A percentile compares a stretch with the other conserved stretches of the same genome.
These are phyloP conservation scores for Micropterix aruncella DNA, from an alignment of 2,888 invertebrate genomes.

Conservation along the genomic window DNA sequence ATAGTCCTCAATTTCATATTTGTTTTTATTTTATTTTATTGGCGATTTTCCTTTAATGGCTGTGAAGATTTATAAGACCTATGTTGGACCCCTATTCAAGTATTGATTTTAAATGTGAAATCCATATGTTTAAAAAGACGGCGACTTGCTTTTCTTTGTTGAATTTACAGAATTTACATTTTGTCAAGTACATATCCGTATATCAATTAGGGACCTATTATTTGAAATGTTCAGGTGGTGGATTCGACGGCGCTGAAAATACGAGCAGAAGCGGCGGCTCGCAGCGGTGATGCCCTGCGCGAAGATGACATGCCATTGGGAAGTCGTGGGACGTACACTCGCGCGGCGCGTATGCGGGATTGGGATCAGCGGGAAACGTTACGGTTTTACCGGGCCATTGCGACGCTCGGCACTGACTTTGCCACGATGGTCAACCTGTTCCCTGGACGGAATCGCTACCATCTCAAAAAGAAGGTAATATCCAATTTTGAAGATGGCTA, in stretches of 20 bases:
- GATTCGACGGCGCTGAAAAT: conserved; percentile 42
- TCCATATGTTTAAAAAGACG: no score
- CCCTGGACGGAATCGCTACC: conserved; percentile 61
- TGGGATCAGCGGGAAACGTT: conserved; percentile 71
- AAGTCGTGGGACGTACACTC: conserved; percentile 47
- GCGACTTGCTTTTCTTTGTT: no score
- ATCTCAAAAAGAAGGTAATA: conserved; percentile 79
- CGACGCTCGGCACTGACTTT: conserved; percentile 87
- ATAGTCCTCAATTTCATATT: no score
- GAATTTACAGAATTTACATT: not conserved
- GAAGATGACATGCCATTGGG: not conserved
- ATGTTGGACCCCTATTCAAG: no score
- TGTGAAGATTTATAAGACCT: no score
- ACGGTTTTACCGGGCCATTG: conserved; percentile 83
- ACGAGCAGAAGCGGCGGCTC: conserved; percentile 12
- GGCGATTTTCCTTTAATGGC: no score
- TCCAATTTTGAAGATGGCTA: no score
- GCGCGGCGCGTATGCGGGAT: conserved; percentile 51
- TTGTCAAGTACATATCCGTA: not conserved
- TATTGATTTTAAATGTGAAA: no score
- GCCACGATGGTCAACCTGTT: conserved; percentile 76
- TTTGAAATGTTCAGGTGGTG: conserved; percentile 32
- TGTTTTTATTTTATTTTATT: no score
- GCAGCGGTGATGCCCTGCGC: conserved; percentile 30
- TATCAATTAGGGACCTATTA: conserved; percentile 5